phyloP scores from a whole-genome alignment of 1,140 invertebrate genomes.

The Mylabris phalerata region DNA sequence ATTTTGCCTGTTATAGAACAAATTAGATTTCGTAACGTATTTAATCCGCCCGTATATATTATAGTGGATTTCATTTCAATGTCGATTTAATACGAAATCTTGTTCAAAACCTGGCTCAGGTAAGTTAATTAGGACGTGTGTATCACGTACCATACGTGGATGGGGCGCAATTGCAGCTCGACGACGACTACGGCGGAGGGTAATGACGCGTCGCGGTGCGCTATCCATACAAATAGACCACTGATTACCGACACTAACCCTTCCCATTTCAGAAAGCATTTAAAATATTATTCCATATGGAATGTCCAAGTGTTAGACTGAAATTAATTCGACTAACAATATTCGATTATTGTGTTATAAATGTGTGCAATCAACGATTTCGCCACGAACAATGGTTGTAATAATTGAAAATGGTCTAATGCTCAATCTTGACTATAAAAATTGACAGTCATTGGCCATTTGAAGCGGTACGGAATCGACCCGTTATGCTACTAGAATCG shows the following conservation, averaged over 20 bases:
- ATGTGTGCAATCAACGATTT: too few relatives aligned
- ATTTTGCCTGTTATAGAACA: background rate
- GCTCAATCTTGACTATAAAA: constrained; percentile 1
- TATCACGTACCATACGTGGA: constrained; percentile 27
- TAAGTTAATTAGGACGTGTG: constrained; percentile 30
- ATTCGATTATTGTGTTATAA: too few relatives aligned
- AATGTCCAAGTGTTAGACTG: too few relatives aligned
- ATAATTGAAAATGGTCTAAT: too few relatives aligned
- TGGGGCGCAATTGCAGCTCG: constrained; percentile 17
- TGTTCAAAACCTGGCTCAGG: constrained; percentile 22
- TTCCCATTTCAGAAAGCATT: constrained; percentile 1
- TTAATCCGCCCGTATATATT: constrained; percentile 7
- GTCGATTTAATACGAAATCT: constrained; percentile 23
- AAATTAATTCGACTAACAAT: too few relatives aligned
- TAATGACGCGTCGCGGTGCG: constrained; percentile 17
- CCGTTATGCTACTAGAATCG: constrained; percentile 11
- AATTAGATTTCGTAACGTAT: constrained; percentile 12
- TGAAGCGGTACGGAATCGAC: constrained; percentile 2
- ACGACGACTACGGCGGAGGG: constrained; percentile 2
- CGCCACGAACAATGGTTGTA: too few relatives aligned
- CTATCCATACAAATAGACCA: constrained; percentile 26
- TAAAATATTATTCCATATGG: too few relatives aligned
- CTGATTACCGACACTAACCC: constrained; percentile 19
- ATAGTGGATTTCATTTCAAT: constrained; percentile 19
- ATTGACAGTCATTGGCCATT: constrained; percentile 18